Conservation (phyloP, 2,113 vertebrate genomes). For the Spea multiplicata region DNA sequence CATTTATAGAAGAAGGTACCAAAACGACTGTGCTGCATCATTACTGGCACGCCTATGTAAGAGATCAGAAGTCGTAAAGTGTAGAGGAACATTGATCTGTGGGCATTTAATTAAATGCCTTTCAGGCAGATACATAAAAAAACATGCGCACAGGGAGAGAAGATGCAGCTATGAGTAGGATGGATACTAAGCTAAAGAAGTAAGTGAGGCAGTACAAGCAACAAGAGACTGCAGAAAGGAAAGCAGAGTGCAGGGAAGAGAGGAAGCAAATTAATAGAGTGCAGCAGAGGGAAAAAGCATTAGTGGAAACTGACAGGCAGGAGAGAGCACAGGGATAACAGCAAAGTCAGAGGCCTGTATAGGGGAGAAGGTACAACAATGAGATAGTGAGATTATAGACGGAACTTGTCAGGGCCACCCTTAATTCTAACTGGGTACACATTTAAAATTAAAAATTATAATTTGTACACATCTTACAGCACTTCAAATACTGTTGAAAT, state of each 20-base stretch:
- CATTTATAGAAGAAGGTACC: too few species aligned
- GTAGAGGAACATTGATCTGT: constrained; percentile 31
- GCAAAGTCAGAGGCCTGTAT: too few species aligned
- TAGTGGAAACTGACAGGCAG: not conserved
- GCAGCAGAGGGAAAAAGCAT: not conserved
- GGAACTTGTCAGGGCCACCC: too few species aligned
- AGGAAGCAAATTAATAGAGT: not conserved
- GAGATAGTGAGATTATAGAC: too few species aligned
- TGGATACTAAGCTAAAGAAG: too few species aligned
- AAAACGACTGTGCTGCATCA: too few species aligned
- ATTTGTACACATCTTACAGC: too few species aligned
- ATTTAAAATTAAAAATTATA: too few species aligned
- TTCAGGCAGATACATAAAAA: constrained; percentile 34
- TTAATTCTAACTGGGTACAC: too few species aligned
- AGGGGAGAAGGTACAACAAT: too few species aligned
- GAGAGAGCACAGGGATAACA: not conserved
- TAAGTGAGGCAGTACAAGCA: too few species aligned
- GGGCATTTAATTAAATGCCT: constrained; percentile 44
- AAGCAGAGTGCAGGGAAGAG: not conserved
- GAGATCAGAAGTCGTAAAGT: constrained; percentile 13
- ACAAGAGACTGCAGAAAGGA: constrained; percentile 8
- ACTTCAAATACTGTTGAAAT: too few species aligned
- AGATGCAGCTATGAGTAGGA: not conserved
- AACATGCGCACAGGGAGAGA: constrained; percentile 17
- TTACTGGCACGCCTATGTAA: constrained; percentile 13